phyloP scores from a whole-genome alignment of 2,797 vertebrate species.

The Sebastolobus alascanus region DNA sequence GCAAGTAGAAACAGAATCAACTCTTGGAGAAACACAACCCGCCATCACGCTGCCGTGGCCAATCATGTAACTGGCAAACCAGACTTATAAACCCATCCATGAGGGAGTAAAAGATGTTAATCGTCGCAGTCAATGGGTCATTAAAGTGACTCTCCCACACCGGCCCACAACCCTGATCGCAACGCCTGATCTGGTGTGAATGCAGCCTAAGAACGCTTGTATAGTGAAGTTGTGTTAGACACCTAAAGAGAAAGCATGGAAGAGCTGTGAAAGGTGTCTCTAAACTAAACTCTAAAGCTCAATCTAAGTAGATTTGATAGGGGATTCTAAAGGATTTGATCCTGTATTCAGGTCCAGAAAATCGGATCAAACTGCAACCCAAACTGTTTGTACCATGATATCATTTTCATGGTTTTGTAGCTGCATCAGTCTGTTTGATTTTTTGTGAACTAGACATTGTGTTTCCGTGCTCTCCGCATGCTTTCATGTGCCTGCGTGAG shows the following conservation, averaged over 20 bases:
- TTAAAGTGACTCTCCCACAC: too few species aligned
- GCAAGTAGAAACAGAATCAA: too few species aligned
- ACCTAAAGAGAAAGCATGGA: neutral
- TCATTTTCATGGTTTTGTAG: conserved; percentile 10
- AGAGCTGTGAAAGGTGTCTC: neutral
- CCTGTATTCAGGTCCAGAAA: conserved; percentile 18
- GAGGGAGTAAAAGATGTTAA: too few species aligned
- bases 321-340: conserved; percentile 25
- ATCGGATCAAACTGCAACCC: conserved; percentile 9
- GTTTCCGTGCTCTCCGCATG: conserved; percentile 11
- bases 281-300: conserved; percentile 1
- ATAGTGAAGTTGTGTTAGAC: neutral
- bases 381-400: neutral
- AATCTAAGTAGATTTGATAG: conserved; percentile 8
- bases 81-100: too few species aligned
- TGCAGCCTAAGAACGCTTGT: neutral
- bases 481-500: conserved; percentile 66
- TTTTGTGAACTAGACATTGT: conserved; percentile 7
- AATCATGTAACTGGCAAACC: too few species aligned
- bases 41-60: too few species aligned
- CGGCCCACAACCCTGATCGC: too few species aligned
- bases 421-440: conserved; percentile 27
- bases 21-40: too few species aligned
- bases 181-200: too few species aligned
- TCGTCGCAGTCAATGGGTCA: too few species aligned